Evolutionary conservation across 53 echinoderm and acorn worm species (phyloP), one percentile per base, ranked within the genome.

Genomic region (Stichopus horrens): DNA sequence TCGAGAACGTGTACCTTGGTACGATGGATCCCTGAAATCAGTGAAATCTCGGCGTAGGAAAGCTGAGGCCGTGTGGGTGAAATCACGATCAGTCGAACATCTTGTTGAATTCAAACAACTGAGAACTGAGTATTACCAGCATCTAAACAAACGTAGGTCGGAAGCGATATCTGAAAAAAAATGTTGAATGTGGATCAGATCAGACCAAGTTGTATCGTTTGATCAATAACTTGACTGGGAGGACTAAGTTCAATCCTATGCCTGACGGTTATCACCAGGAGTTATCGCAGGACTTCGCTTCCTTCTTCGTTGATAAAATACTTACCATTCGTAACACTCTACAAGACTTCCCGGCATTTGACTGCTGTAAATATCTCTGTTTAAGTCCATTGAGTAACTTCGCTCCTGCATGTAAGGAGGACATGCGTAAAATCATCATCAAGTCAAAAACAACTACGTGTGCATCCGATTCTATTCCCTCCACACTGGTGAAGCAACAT

Each of bases 341-440:
- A 21, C 75, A 75, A 21, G 75, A 75, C 51, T 75, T 16, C 21
- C 75, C 37, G 51, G 51, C 13, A 23, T 75, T 75, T 13, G 75
- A 75, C 19, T 23, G 75, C 75, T 67, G 13, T 67, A 11, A 67
- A 67, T 67, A 67, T 67, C 11, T n/a, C 68, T 67, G 68, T n/a
- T n/a, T n/a, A 14, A 67, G 13, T 3, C 11, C 4, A 1, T 67
- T 67, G 11, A 14, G 13, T 11, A 67, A 67, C 13, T 67, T 67
- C 68, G 1, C n/a, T 11, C 68, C 68, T 67, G 68, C 3, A 14
- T 11, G n/a, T 67, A 11, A 67, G 13, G 68, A 67, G 11, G n/a
- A n/a, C n/a, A 67, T 67, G 68, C 68, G 68, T 67, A 67, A n/a
- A n/a, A 67, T 67, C 68, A 67, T 67, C 68, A 67, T 14, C n/a